Evolutionary conservation across 2,113 vertebrate species (phyloP).

Genomic region (Macaca mulatta): DNA sequence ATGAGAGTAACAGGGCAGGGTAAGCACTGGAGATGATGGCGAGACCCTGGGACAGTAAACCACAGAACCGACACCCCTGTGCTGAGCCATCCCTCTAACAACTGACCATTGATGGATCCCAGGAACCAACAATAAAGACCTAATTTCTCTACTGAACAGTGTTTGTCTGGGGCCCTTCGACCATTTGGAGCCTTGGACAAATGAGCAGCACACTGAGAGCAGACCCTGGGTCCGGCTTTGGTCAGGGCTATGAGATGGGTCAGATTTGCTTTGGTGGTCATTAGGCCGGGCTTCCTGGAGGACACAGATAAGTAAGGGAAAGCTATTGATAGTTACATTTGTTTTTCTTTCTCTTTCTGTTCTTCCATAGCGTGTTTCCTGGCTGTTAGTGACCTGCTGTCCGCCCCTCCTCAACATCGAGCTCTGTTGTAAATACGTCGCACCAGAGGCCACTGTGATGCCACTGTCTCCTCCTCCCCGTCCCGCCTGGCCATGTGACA

Average conservation of each 20-base stretch:
- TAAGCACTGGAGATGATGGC: not conserved
- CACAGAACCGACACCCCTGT: not conserved
- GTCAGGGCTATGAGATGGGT: not conserved
- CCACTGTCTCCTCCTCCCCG: constrained; percentile 81
- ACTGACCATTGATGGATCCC: not conserved
- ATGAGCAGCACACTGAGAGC: not conserved
- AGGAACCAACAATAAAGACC: not conserved
- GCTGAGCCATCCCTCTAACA: not conserved
- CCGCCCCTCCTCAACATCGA: constrained; percentile 73
- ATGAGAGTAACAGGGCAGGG: not conserved
- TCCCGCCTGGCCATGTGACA: constrained; percentile 77
- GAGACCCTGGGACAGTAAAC: not conserved
- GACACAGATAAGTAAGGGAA: not conserved
- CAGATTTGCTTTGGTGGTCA: not conserved
- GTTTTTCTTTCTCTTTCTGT: constrained; percentile 56
- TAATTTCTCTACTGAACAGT: not conserved
- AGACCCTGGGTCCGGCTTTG: not conserved
- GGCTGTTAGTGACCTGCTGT: constrained; percentile 85
- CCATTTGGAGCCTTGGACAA: not conserved
- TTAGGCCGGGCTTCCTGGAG: not conserved
- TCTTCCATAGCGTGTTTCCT: constrained; percentile 84
- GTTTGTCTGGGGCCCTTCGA: not conserved
- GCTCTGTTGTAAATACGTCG: constrained; percentile 86
- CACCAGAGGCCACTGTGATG: constrained; percentile 88
- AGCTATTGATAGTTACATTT: not conserved